These are phyloP conservation scores for Neotragus moschatus DNA, from an alignment of 2,113 vertebrate genomes.

Conservation along the genomic window DNA sequence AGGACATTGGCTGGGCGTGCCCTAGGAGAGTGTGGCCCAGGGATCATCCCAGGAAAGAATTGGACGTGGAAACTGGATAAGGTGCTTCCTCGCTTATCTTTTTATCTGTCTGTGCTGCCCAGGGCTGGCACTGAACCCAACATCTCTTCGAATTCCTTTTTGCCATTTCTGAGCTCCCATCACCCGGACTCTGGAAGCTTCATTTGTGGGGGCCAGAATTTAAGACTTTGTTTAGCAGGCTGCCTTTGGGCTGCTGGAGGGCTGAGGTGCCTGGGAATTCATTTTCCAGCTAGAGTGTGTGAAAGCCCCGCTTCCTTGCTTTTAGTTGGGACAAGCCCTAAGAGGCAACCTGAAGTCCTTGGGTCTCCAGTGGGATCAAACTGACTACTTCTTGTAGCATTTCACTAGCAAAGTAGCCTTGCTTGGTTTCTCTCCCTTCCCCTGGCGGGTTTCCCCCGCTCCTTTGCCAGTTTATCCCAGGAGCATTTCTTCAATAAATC, in stretches of 20 bases:
- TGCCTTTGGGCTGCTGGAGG: not conserved
- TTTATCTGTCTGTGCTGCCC: not conserved
- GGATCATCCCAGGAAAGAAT: not conserved
- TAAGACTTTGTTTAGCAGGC: not conserved
- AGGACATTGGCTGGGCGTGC: not conserved
- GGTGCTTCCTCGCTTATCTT: fast-evolving
- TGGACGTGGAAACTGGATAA: not conserved
- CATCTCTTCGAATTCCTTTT: not conserved
- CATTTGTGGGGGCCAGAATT: not conserved
- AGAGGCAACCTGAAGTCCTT: not conserved
- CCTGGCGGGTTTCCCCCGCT: too few species aligned
- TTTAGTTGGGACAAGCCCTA: not conserved
- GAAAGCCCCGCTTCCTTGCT: not conserved
- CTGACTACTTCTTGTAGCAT: not conserved
- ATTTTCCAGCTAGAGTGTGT: not conserved
- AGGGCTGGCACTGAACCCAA: fast-evolving
- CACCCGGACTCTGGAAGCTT: not conserved
- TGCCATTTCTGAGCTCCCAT: not conserved
- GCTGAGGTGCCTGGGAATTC: not conserved
- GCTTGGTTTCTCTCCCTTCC: not conserved
- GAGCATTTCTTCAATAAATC: not conserved
- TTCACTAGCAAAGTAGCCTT: not conserved
- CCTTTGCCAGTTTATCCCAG: not conserved
- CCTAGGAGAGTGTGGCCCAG: not conserved
- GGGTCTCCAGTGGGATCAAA: not conserved